Evolutionary conservation across 2,113 vertebrate species (phyloP).

Genomic region (Euleptes europaea): DNA sequence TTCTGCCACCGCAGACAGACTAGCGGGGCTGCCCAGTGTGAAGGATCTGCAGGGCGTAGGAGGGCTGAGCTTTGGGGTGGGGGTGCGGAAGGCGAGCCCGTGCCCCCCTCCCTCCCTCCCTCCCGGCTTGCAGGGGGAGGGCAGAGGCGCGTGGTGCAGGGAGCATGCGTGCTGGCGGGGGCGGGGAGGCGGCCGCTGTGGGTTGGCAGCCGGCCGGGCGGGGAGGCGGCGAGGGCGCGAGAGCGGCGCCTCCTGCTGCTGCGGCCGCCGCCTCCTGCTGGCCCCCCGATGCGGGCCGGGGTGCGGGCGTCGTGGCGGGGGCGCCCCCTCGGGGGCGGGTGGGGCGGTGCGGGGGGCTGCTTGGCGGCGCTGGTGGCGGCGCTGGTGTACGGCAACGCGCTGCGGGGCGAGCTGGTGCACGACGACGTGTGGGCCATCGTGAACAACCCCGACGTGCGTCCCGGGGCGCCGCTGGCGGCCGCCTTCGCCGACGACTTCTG

Average conservation of each 20-base stretch:
- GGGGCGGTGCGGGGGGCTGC: slow-evolving; percentile 46
- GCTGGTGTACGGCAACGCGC: slow-evolving; percentile 87
- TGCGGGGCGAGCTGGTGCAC: slow-evolving; percentile 93
- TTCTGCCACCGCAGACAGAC: no score
- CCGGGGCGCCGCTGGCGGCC: slow-evolving; percentile 78
- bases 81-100: not conserved
- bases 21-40: no score
- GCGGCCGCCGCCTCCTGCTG: no score
- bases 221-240: slow-evolving; percentile 11
- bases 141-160: slow-evolving; percentile 25
- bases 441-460: slow-evolving; percentile 91
- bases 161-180: slow-evolving; percentile 54
- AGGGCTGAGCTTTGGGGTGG: not conserved
- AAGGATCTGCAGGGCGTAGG: no score
- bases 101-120: not conserved
- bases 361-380: slow-evolving; percentile 76
- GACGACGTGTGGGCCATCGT: slow-evolving; percentile 97
- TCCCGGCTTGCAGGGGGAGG: slow-evolving; percentile 12
- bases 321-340: not conserved
- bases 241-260: no score
- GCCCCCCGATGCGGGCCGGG: no score
- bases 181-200: slow-evolving; percentile 68
- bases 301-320: slow-evolving; percentile 41
- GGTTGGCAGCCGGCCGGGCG: slow-evolving; percentile 61
- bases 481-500: slow-evolving; percentile 94